Base-by-base conservation (phyloP, 2,797 vertebrate genomes). In the Rallus crepitans region DNA sequence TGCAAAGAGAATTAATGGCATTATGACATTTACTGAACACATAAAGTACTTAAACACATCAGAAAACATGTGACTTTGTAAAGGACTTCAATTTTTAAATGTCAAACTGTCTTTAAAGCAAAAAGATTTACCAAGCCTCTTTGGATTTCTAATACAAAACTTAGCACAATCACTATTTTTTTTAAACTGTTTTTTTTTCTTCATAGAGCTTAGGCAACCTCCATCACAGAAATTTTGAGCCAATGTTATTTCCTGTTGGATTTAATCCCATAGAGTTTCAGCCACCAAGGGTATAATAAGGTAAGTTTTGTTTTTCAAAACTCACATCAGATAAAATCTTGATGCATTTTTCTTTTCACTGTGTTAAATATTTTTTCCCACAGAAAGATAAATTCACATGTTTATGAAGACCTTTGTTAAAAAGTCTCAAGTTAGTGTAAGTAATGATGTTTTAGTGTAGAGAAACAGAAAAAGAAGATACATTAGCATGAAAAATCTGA, bases 21-120 rank as follows among this genome's bases (percentile, higher is more conserved):
- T 97, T 96, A 94, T 98, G 96, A 97, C 97, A 98, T 98, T 97
- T 97, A 91, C 82, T 88, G 95, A 97, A 90, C 80, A 95, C 76
- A 88, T 78, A 82, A 95, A 97, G 48, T 93, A 86, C 82, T 97
- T 96, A 96, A 94, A 95, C 64, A 81, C 77, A 96, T 96, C 72
- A 95, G 91, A 81, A 97, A 97, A 96, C 94, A 94, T 48, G 79
- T 94, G 95, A 93, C 86, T 97, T 97, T 89, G 42, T 95, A 92
- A 97, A 97, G 84, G 84, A 95, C 75, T 95, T 91, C 92, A 85
- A 87, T 93, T 97, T 96, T 96, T 82, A 97, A 98, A 98, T 97
- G 95, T 97, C 96, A 97, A 96, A 96, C 57, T 82, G 64, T 94
- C 57, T 91, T 97, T 93, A 94, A 93, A 96, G 64, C 30, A 82